Base-by-base conservation (phyloP, 2,113 vertebrate species). In the Tautogolabrus adspersus region DNA sequence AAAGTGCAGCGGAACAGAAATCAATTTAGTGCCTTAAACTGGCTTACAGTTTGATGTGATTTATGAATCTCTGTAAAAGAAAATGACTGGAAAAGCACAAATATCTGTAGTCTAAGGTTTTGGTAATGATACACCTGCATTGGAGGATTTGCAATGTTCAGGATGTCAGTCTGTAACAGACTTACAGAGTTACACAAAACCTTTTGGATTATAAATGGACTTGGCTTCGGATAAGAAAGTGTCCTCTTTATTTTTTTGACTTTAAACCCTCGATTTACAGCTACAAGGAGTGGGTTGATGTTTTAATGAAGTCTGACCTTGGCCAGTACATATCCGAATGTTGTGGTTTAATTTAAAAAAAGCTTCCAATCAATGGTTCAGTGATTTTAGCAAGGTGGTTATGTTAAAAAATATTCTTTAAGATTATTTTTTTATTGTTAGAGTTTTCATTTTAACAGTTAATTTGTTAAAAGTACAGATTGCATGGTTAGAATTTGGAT, bases 41-140 rank as follows among this genome's bases (percentile, higher is more conserved):
- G 10, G 38, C 9, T 56, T 63, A 37, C 15, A 64, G 51, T 61
- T 37, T 37, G 38, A 55, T 62, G 16, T 66, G 42, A 58, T 65
- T 34, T 64, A 15, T 19, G 38, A 54, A 13, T 22, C 22, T 38
- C 2, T 13, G 51, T 10, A n/a, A 46, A 26, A 42, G 30, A 8
- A 0, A 3, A 1, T 66, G 40, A 65, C n/a, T 26, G 64, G 19
- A 64, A 18, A 57, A 18, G 12, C 6, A 66, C 38, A 34, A 16
- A 49, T 26, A 26, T 40, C 16, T 61, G 42, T 21, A 75, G 18
- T 44, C 37, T 55, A 10, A 21, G 18, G 23, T 46, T 46, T 51
- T 63, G 10, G 0, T 10, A 23, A 26, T 52, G 37, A 61, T 34
- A 22, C 21, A 61, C 56, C 10, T 42, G 5, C 12, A 38, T 13